These are phyloP conservation scores for Monarcha castaneiventris DNA, from an alignment of 2,113 vertebrate species.

Conservation along the genomic window DNA sequence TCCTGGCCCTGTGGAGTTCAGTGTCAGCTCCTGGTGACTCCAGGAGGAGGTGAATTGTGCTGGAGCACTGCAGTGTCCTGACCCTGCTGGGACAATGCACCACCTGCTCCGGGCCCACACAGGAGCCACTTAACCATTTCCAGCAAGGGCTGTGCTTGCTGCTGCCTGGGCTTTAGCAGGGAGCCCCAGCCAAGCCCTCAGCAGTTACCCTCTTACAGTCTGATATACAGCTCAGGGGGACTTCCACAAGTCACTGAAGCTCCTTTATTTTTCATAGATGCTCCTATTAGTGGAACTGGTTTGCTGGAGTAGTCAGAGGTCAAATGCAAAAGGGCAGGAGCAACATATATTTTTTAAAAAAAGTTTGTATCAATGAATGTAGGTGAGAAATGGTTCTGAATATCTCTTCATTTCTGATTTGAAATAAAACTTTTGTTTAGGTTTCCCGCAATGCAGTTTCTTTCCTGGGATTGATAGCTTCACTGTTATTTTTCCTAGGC, in stretches of 20 bases:
- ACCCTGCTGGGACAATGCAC: background rate
- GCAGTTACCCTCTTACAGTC: fast-evolving
- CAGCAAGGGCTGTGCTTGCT: background rate
- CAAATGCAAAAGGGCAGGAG: background rate
- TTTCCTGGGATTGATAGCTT: background rate
- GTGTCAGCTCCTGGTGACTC: background rate
- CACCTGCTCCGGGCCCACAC: background rate
- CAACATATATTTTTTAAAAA: background rate
- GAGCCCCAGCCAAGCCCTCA: background rate
- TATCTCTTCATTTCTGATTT: background rate
- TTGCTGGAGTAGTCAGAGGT: background rate
- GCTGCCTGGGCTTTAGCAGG: background rate
- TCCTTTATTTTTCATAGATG: background rate
- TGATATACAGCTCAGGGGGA: background rate
- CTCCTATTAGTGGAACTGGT: background rate
- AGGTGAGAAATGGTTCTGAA: background rate
- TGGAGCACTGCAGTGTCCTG: background rate
- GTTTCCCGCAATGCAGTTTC: background rate
- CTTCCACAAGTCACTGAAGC: background rate
- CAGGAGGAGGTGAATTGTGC: background rate
- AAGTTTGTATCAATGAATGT: background rate
- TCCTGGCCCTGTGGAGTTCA: background rate
- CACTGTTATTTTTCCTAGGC: background rate
- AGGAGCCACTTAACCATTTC: background rate
- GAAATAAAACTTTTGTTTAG: background rate